These are phyloP conservation scores for Dipodomys spectabilis DNA, from an alignment of 2,113 vertebrate species.

Conservation along the genomic window DNA sequence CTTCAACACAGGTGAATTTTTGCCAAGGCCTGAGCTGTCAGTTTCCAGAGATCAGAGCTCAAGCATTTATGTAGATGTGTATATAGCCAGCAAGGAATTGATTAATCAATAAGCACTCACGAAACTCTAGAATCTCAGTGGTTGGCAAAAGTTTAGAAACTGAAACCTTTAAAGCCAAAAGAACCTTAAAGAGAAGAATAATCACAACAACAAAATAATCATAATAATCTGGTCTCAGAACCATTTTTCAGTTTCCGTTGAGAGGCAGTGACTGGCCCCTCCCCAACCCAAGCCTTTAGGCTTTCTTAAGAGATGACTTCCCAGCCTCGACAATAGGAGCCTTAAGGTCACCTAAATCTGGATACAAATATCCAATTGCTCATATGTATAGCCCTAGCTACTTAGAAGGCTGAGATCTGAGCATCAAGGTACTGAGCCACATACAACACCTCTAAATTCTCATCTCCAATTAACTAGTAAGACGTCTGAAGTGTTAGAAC, in stretches of 20 bases:
- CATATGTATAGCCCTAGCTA: no score
- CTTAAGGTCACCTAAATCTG: background rate
- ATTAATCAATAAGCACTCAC: constrained; percentile 75
- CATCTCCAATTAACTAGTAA: no score
- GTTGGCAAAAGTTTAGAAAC: constrained; percentile 31
- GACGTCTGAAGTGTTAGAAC: no score
- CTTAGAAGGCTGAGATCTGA: no score
- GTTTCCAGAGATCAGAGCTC: constrained; percentile 54
- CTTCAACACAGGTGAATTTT: background rate
- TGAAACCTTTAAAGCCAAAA: constrained; percentile 1
- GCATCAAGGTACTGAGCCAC: no score
- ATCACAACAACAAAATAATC: background rate
- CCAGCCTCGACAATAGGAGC: background rate
- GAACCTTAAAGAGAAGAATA: constrained; percentile 8
- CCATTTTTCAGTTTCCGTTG: background rate
- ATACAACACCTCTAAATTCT: no score
- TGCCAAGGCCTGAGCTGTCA: constrained; percentile 66
- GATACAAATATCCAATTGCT: no score
- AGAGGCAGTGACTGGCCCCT: background rate
- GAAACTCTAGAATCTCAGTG: background rate
- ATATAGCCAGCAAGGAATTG: constrained; percentile 28
- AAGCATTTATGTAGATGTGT: constrained; percentile 28
- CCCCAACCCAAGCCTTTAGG: no score
- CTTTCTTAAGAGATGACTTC: constrained; percentile 11
- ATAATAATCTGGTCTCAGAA: background rate